phyloP scores from a whole-genome alignment of 1,140 invertebrate species.

The Chionoecetes opilio region DNA sequence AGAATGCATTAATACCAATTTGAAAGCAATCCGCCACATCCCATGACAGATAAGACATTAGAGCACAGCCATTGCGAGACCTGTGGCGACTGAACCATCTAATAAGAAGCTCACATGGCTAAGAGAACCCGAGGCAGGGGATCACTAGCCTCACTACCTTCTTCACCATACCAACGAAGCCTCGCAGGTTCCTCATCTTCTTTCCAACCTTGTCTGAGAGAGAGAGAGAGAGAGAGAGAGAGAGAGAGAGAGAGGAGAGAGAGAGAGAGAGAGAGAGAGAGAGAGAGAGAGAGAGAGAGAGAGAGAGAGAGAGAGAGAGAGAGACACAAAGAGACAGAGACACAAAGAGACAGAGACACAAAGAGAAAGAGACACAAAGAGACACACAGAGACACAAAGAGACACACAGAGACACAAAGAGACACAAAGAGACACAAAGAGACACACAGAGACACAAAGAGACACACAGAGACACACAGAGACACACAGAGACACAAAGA shows the following conservation, averaged over 20 bases:
- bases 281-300: too few relatives aligned
- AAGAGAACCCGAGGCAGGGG: not conserved
- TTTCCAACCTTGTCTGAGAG: constrained; percentile 57
- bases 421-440: too few relatives aligned
- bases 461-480: not conserved
- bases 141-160: constrained; percentile 43
- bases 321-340: not conserved
- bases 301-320: too few relatives aligned
- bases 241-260: not conserved
- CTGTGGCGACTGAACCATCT: not conserved
- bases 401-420: too few relatives aligned
- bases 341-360: too few relatives aligned
- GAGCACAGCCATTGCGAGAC: not conserved
- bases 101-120: constrained; percentile 2
- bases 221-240: constrained; percentile 14
- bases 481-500: not conserved
- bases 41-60: too few relatives aligned
- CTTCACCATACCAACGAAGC: constrained; percentile 67
- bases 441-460: not conserved
- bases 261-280: too few relatives aligned
- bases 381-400: too few relatives aligned
- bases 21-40: too few relatives aligned
- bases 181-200: constrained; percentile 65
- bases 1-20: too few relatives aligned
- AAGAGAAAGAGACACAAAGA: too few relatives aligned